Evolutionary conservation across 2,113 vertebrate species (phyloP).

Genomic region (Aegotheles bennettii): DNA sequence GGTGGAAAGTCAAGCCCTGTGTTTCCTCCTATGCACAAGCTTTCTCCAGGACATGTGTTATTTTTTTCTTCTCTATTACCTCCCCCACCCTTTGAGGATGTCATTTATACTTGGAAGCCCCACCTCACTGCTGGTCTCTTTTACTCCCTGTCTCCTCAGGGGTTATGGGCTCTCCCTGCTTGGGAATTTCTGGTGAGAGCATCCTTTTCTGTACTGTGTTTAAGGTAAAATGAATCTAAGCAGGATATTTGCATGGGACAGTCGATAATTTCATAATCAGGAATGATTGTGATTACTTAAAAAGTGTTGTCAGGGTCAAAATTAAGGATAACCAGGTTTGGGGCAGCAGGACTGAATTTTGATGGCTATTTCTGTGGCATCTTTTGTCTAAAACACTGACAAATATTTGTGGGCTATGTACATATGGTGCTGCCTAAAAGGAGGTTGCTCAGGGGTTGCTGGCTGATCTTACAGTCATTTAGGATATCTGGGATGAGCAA

Average conservation of each 20-base stretch:
- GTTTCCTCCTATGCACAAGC: neutral
- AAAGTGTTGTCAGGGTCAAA: neutral
- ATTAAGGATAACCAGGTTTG: neutral
- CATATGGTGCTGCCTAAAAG: neutral
- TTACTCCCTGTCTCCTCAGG: neutral
- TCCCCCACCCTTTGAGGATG: neutral
- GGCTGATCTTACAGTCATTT: neutral
- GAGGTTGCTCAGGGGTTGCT: neutral
- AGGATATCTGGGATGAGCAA: neutral
- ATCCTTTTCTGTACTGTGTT: accelerated
- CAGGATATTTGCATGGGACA: neutral
- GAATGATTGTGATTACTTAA: neutral
- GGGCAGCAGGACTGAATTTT: neutral
- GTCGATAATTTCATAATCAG: neutral
- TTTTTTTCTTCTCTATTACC: neutral
- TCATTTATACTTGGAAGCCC: neutral
- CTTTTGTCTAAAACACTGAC: neutral
- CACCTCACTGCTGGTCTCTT: neutral
- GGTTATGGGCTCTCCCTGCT: neutral
- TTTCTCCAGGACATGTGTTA: neutral
- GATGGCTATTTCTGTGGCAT: neutral
- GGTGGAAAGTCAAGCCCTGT: neutral
- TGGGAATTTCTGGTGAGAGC: neutral
- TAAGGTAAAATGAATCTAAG: neutral
- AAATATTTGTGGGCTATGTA: neutral